Evolutionary conservation across 2,113 vertebrate species (phyloP), one percentile per base, ranked within the genome.

Genomic region (Asarcornis scutulata): DNA sequence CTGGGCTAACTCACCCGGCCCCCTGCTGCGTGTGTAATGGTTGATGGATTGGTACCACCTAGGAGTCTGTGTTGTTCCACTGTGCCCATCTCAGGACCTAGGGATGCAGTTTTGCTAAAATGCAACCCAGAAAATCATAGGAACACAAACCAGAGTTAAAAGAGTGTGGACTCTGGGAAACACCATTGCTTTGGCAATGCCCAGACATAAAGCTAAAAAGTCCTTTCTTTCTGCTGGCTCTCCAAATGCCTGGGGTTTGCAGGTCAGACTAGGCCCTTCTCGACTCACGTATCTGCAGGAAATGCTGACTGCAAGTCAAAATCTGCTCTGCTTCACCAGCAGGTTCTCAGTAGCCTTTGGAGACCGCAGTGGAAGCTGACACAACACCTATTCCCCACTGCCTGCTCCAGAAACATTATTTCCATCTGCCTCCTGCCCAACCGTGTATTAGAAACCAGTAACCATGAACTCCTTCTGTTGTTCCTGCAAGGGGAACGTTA

Each of bases 391-490:
- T 26, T 60, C 44, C 42, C 62, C 13, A 3, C 4, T 16, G 7
- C 31, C 52, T 20, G 6, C 42, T 64, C 63, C 84, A 75, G 62
- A 63, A 53, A 48, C 1, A 2, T 53, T 52, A 48, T 25, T 66
- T 42, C 74, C 68, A 80, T 32, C 42, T 53, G 32, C 50, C 36
- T 80, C 29, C 79, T 40, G 62, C 67, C 83, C 79, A 55, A 14
- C 38, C 1, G 0, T 44, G 26, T 21, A 68, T 69, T 5, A 42
- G n/a, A 26, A 66, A 75, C 36, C 16, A 15, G 29, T 2, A 50
- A 40, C 38, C 25, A 42, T 0, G 0, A 34, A 3, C 44, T 38
- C 48, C 9, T 48, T 8, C 27, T 0, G 3, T 84, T 40, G 50
- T 21, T 46, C 63, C 80, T 42, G 9, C 58, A 27, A 5, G 11